Evolutionary conservation across 2,113 vertebrate genomes (phyloP), one percentile per base, ranked within the genome.

Genomic region (Cyrtonyx montezumae): DNA sequence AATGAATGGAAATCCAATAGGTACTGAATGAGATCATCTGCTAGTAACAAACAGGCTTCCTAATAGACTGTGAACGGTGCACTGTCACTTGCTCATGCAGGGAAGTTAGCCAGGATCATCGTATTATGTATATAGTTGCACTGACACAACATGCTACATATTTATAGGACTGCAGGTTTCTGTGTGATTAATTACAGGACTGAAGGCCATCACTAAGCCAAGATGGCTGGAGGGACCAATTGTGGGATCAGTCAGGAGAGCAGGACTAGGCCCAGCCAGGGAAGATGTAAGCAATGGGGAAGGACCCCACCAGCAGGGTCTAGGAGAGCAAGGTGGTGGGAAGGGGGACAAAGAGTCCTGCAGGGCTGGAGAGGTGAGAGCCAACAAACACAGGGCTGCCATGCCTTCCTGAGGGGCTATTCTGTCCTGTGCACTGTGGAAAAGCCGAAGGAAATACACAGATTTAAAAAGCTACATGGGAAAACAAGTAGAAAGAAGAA

Each of bases 401-500:
- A 6, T 5, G 30, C 1, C 1, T 65, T 79, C 30, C 36, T 37
- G 34, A 69, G 58, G 17, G 9, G 48, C 78, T 79, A 23, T 5
- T 74, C 15, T 67, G 37, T 70, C 61, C 56, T 16, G 1, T 1
- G 28, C 2, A 23, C 13, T 42, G 23, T 43, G 46, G 40, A 32
- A 77, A 88, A 92, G 34, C 4, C 34, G 32, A 21, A 9, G 8
- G 21, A 90, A 83, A 86, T 18, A 51, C 0, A 0, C 26, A 84
- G n/a, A 63, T 59, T 59, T 42, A 70, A 61, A 62, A 85, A 51
- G 15, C 45, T 92, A 66, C 2, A 0, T n/a, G 23, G 32, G 80
- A 80, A 90, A 88, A 88, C 15, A 42, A 11, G 8, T 11, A 69
- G n/a, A 67, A 87, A 84, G 79, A 84, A 51, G 28, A 68, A 76